Conservation (phyloP, 2,888 invertebrate genomes). For the Tridacna crocea region DNA sequence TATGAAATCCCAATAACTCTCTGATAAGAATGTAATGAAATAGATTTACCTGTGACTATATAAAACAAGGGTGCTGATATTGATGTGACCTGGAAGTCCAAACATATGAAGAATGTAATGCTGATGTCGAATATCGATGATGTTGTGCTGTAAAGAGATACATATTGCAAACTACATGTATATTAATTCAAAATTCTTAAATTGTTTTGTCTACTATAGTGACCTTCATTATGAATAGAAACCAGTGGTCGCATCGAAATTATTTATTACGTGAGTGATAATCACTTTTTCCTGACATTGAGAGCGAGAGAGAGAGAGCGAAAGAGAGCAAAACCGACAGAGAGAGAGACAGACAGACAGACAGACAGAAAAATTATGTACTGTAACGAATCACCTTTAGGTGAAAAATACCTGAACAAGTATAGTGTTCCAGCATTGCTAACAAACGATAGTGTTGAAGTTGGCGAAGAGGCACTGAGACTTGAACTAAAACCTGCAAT, state of each 20-base stretch:
- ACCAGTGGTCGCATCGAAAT: too few relatives aligned
- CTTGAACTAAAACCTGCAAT: conserved; percentile 47
- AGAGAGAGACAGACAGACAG: too few relatives aligned
- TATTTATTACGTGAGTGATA: too few relatives aligned
- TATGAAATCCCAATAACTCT: too few relatives aligned
- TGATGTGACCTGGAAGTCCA: conserved; percentile 23
- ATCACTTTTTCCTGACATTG: too few relatives aligned
- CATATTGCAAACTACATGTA: not conserved
- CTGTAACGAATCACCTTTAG: too few relatives aligned
- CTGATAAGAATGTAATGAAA: too few relatives aligned
- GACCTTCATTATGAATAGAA: not conserved
- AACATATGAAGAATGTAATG: conserved; percentile 20
- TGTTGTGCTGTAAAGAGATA: not conserved
- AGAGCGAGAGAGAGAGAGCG: too few relatives aligned
- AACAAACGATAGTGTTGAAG: conserved; percentile 18
- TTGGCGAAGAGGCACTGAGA: conserved; percentile 6
- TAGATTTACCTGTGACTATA: conserved; percentile 26
- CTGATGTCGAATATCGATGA: not conserved
- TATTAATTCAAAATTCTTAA: not conserved
- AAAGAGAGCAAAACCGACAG: too few relatives aligned
- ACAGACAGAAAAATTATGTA: too few relatives aligned
- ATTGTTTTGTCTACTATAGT: not conserved
- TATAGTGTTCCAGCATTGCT: conserved; percentile 35
- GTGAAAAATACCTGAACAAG: conserved; percentile 39
- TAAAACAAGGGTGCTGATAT: not conserved